phyloP scores from a whole-genome alignment of 2,888 invertebrate genomes.

The Troglohyphantes excavatus region DNA sequence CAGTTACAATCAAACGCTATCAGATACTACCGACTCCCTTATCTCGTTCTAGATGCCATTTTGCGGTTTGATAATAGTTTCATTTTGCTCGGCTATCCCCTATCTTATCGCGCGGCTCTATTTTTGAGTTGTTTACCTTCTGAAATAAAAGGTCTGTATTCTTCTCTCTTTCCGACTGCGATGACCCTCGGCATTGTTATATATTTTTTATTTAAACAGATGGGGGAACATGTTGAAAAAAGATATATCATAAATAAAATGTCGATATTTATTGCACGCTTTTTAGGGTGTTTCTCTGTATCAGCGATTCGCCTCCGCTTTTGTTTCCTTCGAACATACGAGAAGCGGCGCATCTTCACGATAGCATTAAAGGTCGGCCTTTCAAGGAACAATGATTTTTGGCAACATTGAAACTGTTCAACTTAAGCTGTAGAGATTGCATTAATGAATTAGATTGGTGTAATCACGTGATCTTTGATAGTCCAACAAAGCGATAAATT shows the following conservation, averaged over 20 bases:
- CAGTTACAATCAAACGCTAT: constrained; percentile 44
- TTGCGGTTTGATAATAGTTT: constrained; percentile 45
- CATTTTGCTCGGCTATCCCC: constrained; percentile 36
- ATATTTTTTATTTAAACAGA: neutral
- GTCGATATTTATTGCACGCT: constrained; percentile 11
- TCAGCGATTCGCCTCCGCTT: neutral
- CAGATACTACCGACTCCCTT: constrained; percentile 22
- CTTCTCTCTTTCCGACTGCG: constrained; percentile 1
- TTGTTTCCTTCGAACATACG: neutral
- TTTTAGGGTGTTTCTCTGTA: constrained; percentile 29
- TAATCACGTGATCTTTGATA: no score
- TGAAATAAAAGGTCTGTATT: constrained; percentile 41
- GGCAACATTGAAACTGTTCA: no score
- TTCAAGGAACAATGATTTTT: neutral
- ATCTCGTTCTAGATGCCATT: constrained; percentile 50
- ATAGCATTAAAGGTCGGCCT: constrained; percentile 15
- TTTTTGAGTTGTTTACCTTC: constrained; percentile 63
- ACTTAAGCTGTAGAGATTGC: no score
- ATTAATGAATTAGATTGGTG: no score
- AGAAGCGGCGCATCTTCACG: neutral
- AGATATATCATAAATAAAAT: neutral
- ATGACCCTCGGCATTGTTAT: constrained; percentile 21
- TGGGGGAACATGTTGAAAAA: neutral
- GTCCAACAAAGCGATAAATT: no score
- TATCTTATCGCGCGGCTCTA: constrained; percentile 61